Percentiles rank a stretch among this genome's conserved stretches.
Conservation (phyloP, 1,140 invertebrate genomes). For the Colletes latitarsis region DNA sequence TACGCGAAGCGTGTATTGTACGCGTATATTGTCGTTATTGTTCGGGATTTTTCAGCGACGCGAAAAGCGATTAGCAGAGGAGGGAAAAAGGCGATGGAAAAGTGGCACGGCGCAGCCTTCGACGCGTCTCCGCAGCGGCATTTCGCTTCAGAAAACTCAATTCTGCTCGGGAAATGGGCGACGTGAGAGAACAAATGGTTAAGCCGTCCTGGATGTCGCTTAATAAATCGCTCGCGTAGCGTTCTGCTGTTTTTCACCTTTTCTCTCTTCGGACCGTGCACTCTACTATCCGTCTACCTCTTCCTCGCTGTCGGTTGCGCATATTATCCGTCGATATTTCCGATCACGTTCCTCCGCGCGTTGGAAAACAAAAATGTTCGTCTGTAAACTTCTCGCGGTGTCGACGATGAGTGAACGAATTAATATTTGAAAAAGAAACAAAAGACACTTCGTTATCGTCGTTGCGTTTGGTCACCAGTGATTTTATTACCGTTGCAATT, state of each 20-base stretch:
- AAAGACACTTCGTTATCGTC: no score
- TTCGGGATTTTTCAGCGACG: neutral
- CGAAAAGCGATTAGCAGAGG: neutral
- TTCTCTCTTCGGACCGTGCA: neutral
- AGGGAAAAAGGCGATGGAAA: neutral
- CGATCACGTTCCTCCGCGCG: neutral
- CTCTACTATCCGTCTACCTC: constrained; percentile 2
- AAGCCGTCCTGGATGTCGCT: constrained; percentile 57
- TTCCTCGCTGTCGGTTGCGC: neutral
- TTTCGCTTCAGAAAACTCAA: constrained; percentile 58
- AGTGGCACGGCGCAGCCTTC: neutral
- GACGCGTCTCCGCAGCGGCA: constrained; percentile 4
- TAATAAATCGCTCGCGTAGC: constrained; percentile 63
- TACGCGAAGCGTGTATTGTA: neutral
- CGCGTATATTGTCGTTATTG: neutral
- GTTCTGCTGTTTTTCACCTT: neutral
- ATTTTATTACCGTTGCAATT: no score
- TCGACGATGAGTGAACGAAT: no score
- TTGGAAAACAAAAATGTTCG: neutral
- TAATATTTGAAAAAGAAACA: no score
- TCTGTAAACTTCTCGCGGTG: no score
- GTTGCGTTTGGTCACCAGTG: no score
- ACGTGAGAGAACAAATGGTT: constrained; percentile 62
- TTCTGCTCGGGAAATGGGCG: constrained; percentile 58
- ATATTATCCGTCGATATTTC: constrained; percentile 1